A percentile compares a stretch with the other conserved stretches of the same genome.
These are phyloP conservation scores for Drosophila asahinai DNA, from an alignment of 1,140 invertebrate genomes.

Conservation along the genomic window DNA sequence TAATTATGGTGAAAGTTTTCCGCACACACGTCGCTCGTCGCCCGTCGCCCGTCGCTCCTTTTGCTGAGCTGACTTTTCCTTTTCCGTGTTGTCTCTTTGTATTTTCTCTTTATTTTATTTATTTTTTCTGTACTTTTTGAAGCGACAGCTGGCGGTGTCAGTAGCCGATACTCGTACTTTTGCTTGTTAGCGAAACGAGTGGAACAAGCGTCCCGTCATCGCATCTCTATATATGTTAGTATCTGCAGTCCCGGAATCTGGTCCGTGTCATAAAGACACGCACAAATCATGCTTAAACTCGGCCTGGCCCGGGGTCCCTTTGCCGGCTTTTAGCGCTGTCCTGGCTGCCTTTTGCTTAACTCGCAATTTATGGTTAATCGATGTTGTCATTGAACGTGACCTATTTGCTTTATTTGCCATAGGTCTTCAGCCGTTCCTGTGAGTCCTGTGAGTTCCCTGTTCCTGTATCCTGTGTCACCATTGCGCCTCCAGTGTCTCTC, in stretches of 20 bases:
- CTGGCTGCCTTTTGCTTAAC: conserved; percentile 82
- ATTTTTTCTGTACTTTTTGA: conserved; percentile 47
- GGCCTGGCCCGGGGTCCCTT: conserved; percentile 29
- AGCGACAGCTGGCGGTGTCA: conserved; percentile 71
- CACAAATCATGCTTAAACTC: conserved; percentile 80
- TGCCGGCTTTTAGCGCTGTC: conserved; percentile 46
- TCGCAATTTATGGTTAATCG: conserved; percentile 85
- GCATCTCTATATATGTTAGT: conserved; percentile 18
- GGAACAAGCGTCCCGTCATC: conserved; percentile 46
- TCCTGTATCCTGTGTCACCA: conserved; percentile 23
- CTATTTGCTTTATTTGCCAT: conserved; percentile 81
- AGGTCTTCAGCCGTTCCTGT: conserved; percentile 44
- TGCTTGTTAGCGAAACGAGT: conserved; percentile 66
- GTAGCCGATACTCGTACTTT: conserved; percentile 28
- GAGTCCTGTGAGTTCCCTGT: conserved; percentile 20
- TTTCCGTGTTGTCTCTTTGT: conserved; percentile 15
- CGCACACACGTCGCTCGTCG: conserved; percentile 35
- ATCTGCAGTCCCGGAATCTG: conserved; percentile 40
- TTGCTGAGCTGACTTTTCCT: conserved; percentile 63
- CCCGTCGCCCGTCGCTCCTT: conserved; percentile 11
- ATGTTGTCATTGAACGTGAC: conserved; percentile 84
- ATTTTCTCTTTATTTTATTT: conserved; percentile 29
- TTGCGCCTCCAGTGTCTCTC: not conserved
- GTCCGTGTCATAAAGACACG: conserved; percentile 78
- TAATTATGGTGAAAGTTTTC: conserved; percentile 82